phyloP scores from a whole-genome alignment of 2,888 invertebrate species.

The Cataglyphis altisquamis region DNA sequence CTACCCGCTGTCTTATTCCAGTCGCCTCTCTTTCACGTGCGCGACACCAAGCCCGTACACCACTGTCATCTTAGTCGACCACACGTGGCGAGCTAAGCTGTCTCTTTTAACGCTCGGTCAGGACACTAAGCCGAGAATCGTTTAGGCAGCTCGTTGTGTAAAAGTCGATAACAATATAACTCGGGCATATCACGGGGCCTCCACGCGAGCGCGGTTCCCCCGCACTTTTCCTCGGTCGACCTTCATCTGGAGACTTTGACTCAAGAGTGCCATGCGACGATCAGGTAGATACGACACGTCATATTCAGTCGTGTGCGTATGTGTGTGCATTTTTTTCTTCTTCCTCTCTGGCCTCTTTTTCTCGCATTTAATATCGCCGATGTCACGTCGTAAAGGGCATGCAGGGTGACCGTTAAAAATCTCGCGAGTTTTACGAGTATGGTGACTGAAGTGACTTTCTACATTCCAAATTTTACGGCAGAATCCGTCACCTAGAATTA shows the following conservation, averaged over 20 bases:
- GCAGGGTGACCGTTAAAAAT: slow-evolving; percentile 36
- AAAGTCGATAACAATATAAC: slow-evolving; percentile 57
- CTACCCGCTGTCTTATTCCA: slow-evolving; percentile 39
- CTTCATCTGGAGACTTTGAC: background rate
- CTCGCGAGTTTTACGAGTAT: slow-evolving; percentile 53
- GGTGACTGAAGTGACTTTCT: slow-evolving; percentile 41
- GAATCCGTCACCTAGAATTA: slow-evolving; percentile 41
- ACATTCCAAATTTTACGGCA: slow-evolving; percentile 49
- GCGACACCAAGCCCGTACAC: slow-evolving; percentile 18
- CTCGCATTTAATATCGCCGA: slow-evolving; percentile 41
- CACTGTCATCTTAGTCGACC: slow-evolving; percentile 56
- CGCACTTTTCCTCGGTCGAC: background rate
- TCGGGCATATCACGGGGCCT: background rate
- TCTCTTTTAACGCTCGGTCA: slow-evolving; percentile 64
- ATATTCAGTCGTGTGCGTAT: background rate
- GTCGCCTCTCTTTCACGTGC: slow-evolving; percentile 34
- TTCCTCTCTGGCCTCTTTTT: background rate
- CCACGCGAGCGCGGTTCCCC: background rate
- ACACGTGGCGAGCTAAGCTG: slow-evolving; percentile 68
- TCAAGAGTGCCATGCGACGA: slow-evolving; percentile 8
- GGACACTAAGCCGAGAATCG: slow-evolving; percentile 68
- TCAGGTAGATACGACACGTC: background rate
- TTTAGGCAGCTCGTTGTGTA: slow-evolving; percentile 63
- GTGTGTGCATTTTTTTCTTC: background rate
- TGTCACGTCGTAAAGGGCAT: slow-evolving; percentile 41